Evolutionary conservation across 2,888 invertebrate species (phyloP), one percentile per base, ranked within the genome.

Genomic region (Sesia apiformis): DNA sequence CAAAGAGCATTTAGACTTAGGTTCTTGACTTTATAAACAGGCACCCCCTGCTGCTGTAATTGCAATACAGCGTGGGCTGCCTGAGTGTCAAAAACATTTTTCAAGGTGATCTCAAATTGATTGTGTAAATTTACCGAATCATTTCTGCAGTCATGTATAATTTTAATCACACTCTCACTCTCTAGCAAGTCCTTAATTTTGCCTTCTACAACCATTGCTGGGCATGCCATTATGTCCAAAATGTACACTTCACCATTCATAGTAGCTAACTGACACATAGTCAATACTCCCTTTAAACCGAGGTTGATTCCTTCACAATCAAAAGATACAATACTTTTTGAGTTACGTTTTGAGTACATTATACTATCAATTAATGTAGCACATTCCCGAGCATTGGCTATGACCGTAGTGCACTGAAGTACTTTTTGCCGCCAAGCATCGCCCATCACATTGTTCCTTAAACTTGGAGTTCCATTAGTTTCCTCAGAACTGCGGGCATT

Each of bases 251-350:
- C 94, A 46, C 97, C 96, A 54, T 92, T 91, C 71, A 93, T 91
- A 3, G 96, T 95, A 7, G 96, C 97, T 65, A 96, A 93, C 78
- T 96, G 96, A 74, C 97, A 92, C 53, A 98, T 84, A 3, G 97
- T 97, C 58, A 98, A 89, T 65, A 96, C 95, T 23, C 97, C 97
- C 76, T 96, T 96, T 1, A 94, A 90, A 38, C 98, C 98, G 58
- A 98, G 90, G 82, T 97, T 97, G 54, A 98, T 95, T 8, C 98
- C 97, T 86, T 98, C 98, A 67, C 97, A 97, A 76, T 98, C 98
- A 70, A 98, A 93, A 0, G 96, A 96, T 38, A 98, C 91, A 57
- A 94, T 93, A 54, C 92, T 91, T 65, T 91, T 91, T 54, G 84
- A 72, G 58, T 85, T 85, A 53, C 87, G 82, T 69, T 85, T 90